Base-by-base conservation (phyloP, 2,797 vertebrate genomes). In the Prunella strophiata region DNA sequence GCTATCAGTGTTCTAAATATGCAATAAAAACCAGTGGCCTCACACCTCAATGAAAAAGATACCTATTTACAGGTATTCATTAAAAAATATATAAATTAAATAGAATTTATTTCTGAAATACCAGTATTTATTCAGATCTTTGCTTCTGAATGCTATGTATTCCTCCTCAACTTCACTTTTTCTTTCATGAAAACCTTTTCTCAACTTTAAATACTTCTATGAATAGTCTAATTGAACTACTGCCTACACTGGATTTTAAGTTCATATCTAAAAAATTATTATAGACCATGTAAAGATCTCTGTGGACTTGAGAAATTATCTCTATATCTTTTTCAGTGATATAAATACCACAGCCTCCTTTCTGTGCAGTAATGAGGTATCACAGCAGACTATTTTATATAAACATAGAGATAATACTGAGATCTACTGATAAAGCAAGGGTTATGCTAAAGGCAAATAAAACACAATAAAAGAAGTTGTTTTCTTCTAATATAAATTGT, bases 71-170 rank as follows among this genome's bases (percentile, higher is more conserved):
- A 66, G 20, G 7, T 40, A 55, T 32, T 48, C 62, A 23, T 38
- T 16, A 10, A 74, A 51, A 8, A 34, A 14, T 5, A 58, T n/a
- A 9, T 19, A 67, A 70, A 36, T 45, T 48, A 67, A 81, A 84
- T 27, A n/a, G 7, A 71, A 68, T 43, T 66, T 61, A n/a, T 58
- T 92, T 91, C 55, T 48, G 36, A 82, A 85, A 68, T 40, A 48
- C 2, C 5, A 67, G 20, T 52, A 57, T 0, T 0, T n/a, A 21
- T 20, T 50, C 11, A 15, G 15, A 61, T 63, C 20, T 45, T 40
- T 72, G 10, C 16, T 57, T 81, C 52, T 51, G 36, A 73, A 68
- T 55, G 5, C 21, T 55, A 14, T 2, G 5, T 32, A n/a, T n/a
- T 72, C 4, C 42, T 32, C 10, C 66, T 30, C 27, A 29, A 72